phyloP scores from a whole-genome alignment of 1,140 invertebrate species.

The Latrodectus geometricus region DNA sequence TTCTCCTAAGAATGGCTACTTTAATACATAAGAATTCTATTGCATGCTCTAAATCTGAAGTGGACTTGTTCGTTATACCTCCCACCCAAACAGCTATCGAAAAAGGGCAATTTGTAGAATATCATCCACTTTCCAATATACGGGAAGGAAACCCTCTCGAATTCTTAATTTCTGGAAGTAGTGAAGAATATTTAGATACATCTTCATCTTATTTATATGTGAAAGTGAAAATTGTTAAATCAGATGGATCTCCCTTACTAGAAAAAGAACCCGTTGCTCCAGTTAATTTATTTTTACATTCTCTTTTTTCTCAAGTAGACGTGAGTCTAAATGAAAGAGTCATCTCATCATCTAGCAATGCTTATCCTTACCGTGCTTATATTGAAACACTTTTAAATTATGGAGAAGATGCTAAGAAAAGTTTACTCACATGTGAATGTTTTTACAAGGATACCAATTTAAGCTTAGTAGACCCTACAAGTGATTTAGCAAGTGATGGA shows the following conservation, averaged over 20 bases:
- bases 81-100: background rate
- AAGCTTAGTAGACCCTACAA: background rate
- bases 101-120: background rate
- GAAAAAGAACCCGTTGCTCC: background rate
- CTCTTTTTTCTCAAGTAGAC: background rate
- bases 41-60: background rate
- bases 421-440: background rate
- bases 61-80: background rate
- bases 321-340: background rate
- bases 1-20: background rate
- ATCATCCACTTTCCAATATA: background rate
- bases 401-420: constrained; percentile 6
- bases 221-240: constrained; percentile 1
- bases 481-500: background rate
- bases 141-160: background rate
- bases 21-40: background rate
- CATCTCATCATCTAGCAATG: background rate
- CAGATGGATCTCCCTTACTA: background rate
- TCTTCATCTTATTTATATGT: background rate
- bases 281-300: background rate
- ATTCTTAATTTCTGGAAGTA: background rate
- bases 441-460: constrained; percentile 28
- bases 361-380: background rate
- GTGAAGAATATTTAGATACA: background rate
- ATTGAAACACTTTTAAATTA: background rate